phyloP scores from a whole-genome alignment of 2,797 vertebrate species.

The Sternarchorhynchus goeldii region DNA sequence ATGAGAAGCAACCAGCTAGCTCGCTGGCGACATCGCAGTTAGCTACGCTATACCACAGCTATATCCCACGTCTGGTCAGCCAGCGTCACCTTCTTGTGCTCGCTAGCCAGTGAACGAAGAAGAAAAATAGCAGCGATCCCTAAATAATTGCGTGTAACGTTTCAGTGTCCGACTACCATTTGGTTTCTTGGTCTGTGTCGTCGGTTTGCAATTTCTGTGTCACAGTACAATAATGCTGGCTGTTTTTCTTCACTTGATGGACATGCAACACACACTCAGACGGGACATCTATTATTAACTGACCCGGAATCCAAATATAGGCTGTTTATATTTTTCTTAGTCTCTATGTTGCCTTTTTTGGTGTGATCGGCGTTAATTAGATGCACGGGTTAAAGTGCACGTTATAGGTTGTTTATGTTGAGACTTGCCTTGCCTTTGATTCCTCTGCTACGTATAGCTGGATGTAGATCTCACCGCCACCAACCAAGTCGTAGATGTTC shows the following conservation, averaged over 20 bases:
- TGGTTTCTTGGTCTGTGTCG: background rate
- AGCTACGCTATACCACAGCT: conserved; percentile 17
- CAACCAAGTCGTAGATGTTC: too few relatives aligned
- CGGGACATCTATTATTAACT: conserved; percentile 59
- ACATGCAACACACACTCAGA: conserved; percentile 52
- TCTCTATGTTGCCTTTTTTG: conserved; percentile 57
- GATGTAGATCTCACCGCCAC: background rate
- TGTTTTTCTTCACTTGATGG: conserved; percentile 51
- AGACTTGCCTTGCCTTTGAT: background rate
- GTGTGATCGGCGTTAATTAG: conserved; percentile 51
- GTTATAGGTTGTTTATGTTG: conserved; percentile 15
- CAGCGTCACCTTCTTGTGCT: background rate
- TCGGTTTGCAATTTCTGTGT: background rate
- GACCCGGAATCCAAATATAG: conserved; percentile 61
- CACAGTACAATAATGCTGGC: background rate
- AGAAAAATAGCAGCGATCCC: too few relatives aligned
- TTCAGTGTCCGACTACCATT: too few relatives aligned
- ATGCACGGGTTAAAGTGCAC: background rate
- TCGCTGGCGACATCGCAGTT: conserved; percentile 35
- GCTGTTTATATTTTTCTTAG: conserved; percentile 60
- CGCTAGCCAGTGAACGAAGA: background rate
- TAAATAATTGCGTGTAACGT: too few relatives aligned
- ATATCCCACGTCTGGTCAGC: background rate
- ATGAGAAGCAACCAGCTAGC: conserved; percentile 41
- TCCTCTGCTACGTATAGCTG: background rate